A percentile compares a stretch with the other conserved stretches of the same genome.
These are phyloP conservation scores for Ophiothrix spiculata DNA, from an alignment of 35 echinoderm and acorn worm species.

Conservation along the genomic window DNA sequence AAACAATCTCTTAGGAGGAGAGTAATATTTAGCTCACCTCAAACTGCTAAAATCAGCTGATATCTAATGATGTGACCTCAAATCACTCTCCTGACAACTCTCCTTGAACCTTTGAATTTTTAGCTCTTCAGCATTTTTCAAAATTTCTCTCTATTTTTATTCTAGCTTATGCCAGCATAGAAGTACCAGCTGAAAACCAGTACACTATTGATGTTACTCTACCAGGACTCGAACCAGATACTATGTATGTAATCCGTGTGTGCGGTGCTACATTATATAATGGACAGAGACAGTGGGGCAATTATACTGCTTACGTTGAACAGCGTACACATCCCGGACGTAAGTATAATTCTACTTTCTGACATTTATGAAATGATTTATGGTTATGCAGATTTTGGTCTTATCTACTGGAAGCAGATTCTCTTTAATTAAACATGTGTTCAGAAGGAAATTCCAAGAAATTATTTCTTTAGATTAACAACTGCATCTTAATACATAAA, in stretches of 20 bases:
- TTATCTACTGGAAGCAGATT: not conserved
- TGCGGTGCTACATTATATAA: constrained; percentile 53
- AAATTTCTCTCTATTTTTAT: not conserved
- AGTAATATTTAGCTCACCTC: too few relatives aligned
- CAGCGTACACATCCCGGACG: constrained; percentile 54
- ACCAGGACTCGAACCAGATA: constrained; percentile 29
- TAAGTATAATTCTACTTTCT: not conserved
- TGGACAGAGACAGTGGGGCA: constrained; percentile 56
- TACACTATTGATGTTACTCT: constrained; percentile 55
- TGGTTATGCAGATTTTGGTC: not conserved
- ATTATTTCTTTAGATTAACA: not conserved
- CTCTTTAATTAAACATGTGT: not conserved
- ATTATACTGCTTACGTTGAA: constrained; percentile 50
- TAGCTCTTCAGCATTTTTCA: not conserved
- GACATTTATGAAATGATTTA: not conserved
- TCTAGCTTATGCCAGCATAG: constrained; percentile 39
- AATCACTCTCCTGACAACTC: too few relatives aligned
- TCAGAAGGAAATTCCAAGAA: not conserved
- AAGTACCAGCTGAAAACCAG: constrained; percentile 41
- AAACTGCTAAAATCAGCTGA: too few relatives aligned
- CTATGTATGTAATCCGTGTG: constrained; percentile 49
- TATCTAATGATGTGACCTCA: too few relatives aligned
- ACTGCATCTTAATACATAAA: too few relatives aligned
- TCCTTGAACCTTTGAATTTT: not conserved
- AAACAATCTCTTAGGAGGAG: too few relatives aligned